Conservation (phyloP, 2,113 vertebrate genomes). For the human (Homo sapiens) region DNA sequence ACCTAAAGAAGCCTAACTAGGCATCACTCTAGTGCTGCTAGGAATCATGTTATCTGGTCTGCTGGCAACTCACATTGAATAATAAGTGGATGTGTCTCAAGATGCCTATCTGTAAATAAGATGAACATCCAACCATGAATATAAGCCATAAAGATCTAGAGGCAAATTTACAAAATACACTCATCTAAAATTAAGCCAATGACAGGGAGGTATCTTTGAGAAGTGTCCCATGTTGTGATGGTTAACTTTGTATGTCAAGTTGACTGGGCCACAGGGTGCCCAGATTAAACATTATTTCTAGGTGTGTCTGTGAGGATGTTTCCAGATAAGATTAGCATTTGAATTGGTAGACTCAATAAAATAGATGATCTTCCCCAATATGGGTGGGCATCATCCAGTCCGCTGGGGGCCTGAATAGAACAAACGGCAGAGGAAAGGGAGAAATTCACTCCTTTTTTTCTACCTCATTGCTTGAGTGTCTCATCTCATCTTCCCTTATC, state of each 20-base stretch:
- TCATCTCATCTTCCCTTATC: not conserved
- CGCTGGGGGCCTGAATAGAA: not conserved
- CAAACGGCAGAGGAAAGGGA: not conserved
- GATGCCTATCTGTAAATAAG: conserved; percentile 62
- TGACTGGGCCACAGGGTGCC: not conserved
- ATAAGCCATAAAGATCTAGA: conserved; percentile 48
- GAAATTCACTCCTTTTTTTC: too few relatives aligned
- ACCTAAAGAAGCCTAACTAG: conserved; percentile 70
- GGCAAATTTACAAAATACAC: conserved; percentile 58
- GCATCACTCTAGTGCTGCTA: conserved; percentile 68
- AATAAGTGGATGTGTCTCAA: conserved; percentile 10
- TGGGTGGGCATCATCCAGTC: not conserved
- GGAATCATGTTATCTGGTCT: conserved; percentile 69
- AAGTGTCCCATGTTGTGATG: not conserved
- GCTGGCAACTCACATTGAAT: conserved; percentile 44
- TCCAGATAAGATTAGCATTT: not conserved
- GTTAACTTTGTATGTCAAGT: not conserved
- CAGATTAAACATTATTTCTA: not conserved
- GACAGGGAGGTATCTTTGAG: not conserved
- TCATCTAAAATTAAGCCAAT: conserved; percentile 18
- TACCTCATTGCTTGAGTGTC: not conserved
- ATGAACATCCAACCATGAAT: not conserved
- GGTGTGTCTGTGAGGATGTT: not conserved
- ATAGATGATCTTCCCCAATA: not conserved
- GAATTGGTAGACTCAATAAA: not conserved